Evolutionary conservation across 2,888 invertebrate genomes (phyloP).

Genomic region (Tuta absoluta): DNA sequence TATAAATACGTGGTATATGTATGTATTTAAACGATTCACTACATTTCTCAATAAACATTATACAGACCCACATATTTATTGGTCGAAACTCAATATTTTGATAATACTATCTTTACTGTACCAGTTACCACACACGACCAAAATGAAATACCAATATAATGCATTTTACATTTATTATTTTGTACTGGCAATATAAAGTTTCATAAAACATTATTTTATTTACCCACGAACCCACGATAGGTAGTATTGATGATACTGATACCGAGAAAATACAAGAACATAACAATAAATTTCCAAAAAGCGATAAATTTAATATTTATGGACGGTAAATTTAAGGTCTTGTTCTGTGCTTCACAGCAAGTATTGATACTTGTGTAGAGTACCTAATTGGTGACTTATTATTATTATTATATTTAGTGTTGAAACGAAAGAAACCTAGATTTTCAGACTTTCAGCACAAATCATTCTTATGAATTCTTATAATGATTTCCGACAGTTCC

Average conservation of each 20-base stretch:
- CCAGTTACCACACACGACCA: background rate
- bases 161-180: too few species aligned
- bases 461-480: too few species aligned
- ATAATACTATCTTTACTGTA: too few species aligned
- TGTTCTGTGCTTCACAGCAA: background rate
- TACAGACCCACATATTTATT: too few species aligned
- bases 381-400: background rate
- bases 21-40: too few species aligned
- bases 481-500: too few species aligned
- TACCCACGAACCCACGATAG: background rate
- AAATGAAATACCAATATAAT: background rate
- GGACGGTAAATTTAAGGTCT: conserved; percentile 12
- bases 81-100: too few species aligned
- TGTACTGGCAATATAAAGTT: too few species aligned
- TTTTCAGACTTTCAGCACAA: too few species aligned
- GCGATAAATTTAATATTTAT: conserved; percentile 14
- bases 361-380: background rate
- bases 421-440: too few species aligned
- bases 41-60: too few species aligned
- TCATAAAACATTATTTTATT: conserved; percentile 10
- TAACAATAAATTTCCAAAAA: conserved; percentile 5
- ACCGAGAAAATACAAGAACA: conserved; percentile 10
- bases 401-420: background rate
- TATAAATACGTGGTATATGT: too few species aligned
- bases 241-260: background rate